phyloP scores from a whole-genome alignment of 2,113 vertebrate species.

The Crotalus helleri region DNA sequence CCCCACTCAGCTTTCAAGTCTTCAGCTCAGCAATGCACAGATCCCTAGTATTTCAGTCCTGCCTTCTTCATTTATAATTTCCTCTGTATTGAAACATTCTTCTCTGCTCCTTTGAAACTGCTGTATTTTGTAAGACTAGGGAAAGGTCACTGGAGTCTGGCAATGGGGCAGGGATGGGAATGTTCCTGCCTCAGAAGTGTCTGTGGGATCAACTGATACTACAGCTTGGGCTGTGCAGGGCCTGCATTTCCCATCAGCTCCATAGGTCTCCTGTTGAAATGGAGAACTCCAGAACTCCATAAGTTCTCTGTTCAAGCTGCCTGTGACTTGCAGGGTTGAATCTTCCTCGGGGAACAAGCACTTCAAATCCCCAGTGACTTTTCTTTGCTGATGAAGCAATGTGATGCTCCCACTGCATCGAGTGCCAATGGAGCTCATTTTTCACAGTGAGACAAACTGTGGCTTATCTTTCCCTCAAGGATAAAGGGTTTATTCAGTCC shows the following conservation, averaged over 20 bases:
- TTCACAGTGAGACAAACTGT: neutral
- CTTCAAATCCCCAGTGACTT: neutral
- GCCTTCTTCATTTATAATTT: neutral
- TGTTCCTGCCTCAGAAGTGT: neutral
- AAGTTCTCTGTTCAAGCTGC: neutral
- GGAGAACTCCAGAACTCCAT: neutral
- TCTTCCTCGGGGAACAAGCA: neutral
- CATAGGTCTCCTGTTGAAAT: neutral
- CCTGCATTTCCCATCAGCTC: neutral
- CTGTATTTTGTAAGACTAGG: neutral
- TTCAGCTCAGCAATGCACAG: neutral
- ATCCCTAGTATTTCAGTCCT: neutral
- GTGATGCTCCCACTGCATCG: neutral
- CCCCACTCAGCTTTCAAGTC: neutral
- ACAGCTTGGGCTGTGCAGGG: neutral
- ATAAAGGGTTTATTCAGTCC: constrained; percentile 15
- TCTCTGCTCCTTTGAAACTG: neutral
- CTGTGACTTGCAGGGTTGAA: neutral
- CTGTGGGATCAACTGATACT: neutral
- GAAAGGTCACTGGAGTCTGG: neutral
- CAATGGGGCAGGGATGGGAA: neutral
- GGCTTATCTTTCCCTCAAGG: constrained; percentile 9
- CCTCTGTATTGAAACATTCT: neutral
- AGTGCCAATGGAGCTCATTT: constrained; percentile 5
- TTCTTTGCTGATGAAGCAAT: neutral